Evolutionary conservation across 2,797 vertebrate species (phyloP).

Genomic region (Tragelaphus eurycerus): DNA sequence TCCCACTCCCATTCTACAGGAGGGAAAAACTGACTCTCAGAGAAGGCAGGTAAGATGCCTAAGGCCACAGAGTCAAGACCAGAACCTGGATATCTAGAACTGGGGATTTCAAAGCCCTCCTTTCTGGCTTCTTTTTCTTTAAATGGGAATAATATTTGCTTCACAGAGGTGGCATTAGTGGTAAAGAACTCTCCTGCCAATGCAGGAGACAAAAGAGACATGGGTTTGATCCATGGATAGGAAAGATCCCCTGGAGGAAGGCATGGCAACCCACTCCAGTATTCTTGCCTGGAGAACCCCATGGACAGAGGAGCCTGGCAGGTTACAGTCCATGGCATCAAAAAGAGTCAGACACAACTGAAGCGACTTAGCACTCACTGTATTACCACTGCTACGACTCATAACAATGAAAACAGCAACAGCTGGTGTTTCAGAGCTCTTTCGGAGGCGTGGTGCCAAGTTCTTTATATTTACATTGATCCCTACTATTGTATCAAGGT

Average conservation of each 20-base stretch:
- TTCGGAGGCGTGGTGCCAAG: not conserved
- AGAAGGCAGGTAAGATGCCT: not conserved
- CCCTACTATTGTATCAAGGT: not conserved
- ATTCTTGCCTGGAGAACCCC: not conserved
- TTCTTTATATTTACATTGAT: not conserved
- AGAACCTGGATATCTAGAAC: not conserved
- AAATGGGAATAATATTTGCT: not conserved
- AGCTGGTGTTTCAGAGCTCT: not conserved
- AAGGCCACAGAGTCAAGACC: not conserved
- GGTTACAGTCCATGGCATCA: not conserved
- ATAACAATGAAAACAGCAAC: not conserved
- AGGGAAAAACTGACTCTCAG: not conserved
- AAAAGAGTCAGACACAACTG: not conserved
- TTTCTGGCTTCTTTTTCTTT: not conserved
- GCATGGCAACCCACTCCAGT: not conserved
- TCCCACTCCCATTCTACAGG: not conserved
- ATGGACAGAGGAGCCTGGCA: not conserved
- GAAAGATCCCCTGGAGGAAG: not conserved
- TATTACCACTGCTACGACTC: no score
- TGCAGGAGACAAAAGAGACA: not conserved
- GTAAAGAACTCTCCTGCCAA: not conserved
- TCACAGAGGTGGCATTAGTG: not conserved
- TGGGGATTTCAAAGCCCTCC: not conserved
- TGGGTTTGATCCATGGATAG: not conserved
- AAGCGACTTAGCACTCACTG: not conserved